Evolutionary conservation across 2,888 invertebrate genomes (phyloP).

Genomic region (Amitus sp.): DNA sequence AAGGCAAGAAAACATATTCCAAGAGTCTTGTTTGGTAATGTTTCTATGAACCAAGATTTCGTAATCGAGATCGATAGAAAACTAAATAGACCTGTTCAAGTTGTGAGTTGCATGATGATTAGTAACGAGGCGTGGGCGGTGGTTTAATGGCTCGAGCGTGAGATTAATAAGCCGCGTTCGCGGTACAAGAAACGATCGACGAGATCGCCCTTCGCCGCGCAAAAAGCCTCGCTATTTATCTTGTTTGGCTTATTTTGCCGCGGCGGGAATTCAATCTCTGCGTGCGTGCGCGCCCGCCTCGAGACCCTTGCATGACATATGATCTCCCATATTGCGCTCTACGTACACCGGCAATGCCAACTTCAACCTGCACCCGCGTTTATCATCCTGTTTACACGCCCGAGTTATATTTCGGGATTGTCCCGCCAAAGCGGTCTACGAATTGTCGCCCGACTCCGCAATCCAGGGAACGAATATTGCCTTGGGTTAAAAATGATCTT

Average conservation of each 20-base stretch:
- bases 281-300: conserved; percentile 26
- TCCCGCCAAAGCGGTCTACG: too few species aligned
- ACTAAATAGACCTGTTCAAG: too few species aligned
- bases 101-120: too few species aligned
- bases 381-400: conserved; percentile 43
- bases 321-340: conserved; percentile 64
- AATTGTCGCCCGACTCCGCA: too few species aligned
- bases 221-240: conserved; percentile 52
- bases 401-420: conserved; percentile 62
- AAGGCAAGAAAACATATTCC: too few species aligned
- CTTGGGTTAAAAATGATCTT: too few species aligned
- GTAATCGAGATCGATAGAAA: too few species aligned
- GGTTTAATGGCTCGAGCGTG: conserved; percentile 59
- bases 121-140: conserved; percentile 55
- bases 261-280: conserved; percentile 57
- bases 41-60: too few species aligned
- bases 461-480: too few species aligned
- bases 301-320: conserved; percentile 62
- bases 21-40: too few species aligned
- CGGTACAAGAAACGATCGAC: conserved; percentile 13
- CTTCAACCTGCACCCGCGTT: conserved; percentile 38
- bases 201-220: conserved; percentile 26
- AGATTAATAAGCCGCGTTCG: conserved; percentile 56
- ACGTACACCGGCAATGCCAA: conserved; percentile 36
- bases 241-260: conserved; percentile 57